Base-by-base conservation (phyloP, 2,797 vertebrate species). In the Lycodopsis pacificus region DNA sequence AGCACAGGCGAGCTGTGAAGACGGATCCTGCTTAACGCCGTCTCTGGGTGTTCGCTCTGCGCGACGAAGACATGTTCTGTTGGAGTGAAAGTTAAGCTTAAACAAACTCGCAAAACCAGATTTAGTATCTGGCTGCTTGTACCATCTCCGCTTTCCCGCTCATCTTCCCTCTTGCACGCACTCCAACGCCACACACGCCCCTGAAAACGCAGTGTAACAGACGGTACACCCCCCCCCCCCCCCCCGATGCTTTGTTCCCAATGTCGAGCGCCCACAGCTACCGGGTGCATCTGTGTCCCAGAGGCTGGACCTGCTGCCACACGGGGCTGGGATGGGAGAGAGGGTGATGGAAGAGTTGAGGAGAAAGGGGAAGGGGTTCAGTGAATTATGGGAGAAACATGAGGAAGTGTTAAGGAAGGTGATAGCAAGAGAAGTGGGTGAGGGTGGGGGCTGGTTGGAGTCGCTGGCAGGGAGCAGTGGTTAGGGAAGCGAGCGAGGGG, bases 271-370 rank as follows among this genome's bases (percentile, higher is more conserved):
- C 91, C 91, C 86, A 91, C 78, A 67, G 77, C 94, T 80, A 88
- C 91, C 89, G 78, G 76, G 78, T 89, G 79, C 88, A 90, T 90
- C 88, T 89, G 85, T 89, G 93, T 94, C 90, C 94, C 89, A 89
- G 82, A 86, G 88, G 91, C 92, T 82, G 90, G 93, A 91, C 90
- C 93, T 94, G 95, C 93, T 95, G 94, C 92, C 95, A 94, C 92
- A 91, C 68, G 73, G 74, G 89, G 92, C 83, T 68, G 64, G 77
- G 72, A 49, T 75, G 80, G 91, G 82, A 2, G 80, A 81, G 56
- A 76, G 10, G 49, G 49, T 4, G 77, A 53, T 63, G 91, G 86
- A 79, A 61, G 30, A 4, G 30, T 32, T 32, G 30, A 32, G 44
- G 17, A 3, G 17, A 46, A 19, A 46, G 20, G 25, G 70, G 51